Percentiles rank a stretch among this genome's conserved stretches.
Evolutionary conservation across 2,113 vertebrate genomes (phyloP).

Genomic region (Tachysurus fulvidraco): DNA sequence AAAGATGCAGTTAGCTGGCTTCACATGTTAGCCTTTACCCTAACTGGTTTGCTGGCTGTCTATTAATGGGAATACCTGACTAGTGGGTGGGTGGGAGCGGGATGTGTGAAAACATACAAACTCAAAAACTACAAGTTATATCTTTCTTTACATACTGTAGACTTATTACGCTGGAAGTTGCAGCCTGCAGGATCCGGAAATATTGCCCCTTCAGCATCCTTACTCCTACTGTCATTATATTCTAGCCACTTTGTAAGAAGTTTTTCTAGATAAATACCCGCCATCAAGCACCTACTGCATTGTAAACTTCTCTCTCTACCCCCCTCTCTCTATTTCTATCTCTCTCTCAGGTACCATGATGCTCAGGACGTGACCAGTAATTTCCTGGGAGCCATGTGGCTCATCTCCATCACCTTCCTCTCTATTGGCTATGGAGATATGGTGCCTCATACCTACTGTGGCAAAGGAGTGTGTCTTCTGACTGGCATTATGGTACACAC

Average conservation of each 20-base stretch:
- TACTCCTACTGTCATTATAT: not conserved
- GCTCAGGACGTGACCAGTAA: slow-evolving; percentile 98
- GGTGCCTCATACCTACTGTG: slow-evolving; percentile 98
- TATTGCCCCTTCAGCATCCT: not conserved
- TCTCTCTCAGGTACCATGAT: slow-evolving; percentile 86
- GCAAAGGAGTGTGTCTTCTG: slow-evolving; percentile 96
- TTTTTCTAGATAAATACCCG: not conserved
- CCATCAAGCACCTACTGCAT: not conserved
- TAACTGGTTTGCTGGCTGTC: not conserved
- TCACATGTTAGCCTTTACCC: not conserved
- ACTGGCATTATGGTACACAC: slow-evolving; percentile 93
- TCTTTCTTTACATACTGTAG: too few species aligned
- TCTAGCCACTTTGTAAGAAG: not conserved
- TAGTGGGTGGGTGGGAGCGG: not conserved
- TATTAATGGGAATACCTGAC: not conserved
- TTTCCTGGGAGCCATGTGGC: slow-evolving; percentile 98
- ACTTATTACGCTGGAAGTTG: not conserved
- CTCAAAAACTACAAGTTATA: not conserved
- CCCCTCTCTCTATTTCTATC: not conserved
- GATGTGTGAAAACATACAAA: not conserved
- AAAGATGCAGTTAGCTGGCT: not conserved
- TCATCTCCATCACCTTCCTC: slow-evolving; percentile 98
- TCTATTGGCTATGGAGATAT: slow-evolving; percentile 98
- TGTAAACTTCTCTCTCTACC: not conserved
- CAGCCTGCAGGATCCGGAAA: not conserved